phyloP scores from a whole-genome alignment of 2,113 vertebrate species.

The Erinaceus europaeus region DNA sequence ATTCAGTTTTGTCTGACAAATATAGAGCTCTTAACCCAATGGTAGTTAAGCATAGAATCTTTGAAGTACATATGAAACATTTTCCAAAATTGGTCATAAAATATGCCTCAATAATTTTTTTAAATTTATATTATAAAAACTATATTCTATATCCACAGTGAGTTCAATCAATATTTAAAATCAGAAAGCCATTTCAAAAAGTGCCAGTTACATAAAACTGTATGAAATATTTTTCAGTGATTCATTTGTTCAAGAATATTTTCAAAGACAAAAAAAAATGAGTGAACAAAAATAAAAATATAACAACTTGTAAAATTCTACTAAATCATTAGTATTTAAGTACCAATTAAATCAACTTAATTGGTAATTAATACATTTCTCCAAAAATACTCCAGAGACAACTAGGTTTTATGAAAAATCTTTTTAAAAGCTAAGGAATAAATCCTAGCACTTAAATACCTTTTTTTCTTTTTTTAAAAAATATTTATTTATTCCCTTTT shows the following conservation, averaged over 20 bases:
- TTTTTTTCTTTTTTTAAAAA: no score
- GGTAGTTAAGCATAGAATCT: background rate
- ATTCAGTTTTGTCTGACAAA: slow-evolving; percentile 1
- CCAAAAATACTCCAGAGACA: background rate
- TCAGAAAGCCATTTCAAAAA: background rate
- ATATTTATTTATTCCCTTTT: no score
- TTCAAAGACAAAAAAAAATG: background rate
- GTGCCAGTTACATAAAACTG: background rate
- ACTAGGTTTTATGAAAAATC: background rate
- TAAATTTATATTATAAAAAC: background rate
- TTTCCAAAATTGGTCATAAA: background rate
- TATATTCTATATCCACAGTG: background rate
- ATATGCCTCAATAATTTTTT: background rate
- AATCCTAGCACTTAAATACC: no score
- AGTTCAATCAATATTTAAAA: background rate
- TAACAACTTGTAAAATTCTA: no score
- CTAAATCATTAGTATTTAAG: no score
- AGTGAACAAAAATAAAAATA: background rate
- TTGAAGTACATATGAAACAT: background rate
- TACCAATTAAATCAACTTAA: background rate
- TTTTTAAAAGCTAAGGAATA: no score
- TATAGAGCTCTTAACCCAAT: background rate
- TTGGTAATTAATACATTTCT: background rate
- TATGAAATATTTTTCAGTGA: background rate
- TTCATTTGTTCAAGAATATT: background rate